These are phyloP conservation scores for Mesocentrotus franciscanus DNA, from an alignment of 53 echinoderm and acorn worm genomes.

Conservation along the genomic window DNA sequence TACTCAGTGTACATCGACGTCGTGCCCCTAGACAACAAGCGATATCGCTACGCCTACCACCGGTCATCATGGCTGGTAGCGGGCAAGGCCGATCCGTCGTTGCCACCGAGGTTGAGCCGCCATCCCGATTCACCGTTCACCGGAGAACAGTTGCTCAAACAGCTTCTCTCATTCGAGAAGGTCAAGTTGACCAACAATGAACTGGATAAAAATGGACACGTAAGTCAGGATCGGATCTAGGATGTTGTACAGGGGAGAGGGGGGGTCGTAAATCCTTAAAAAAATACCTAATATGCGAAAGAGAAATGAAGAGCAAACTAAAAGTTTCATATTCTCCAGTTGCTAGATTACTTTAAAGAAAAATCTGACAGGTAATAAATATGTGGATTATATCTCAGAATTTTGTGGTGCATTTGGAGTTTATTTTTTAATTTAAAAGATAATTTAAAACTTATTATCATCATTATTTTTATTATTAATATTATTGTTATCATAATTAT, in stretches of 20 bases:
- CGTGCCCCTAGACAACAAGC: constrained; percentile 89
- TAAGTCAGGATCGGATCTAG: constrained; percentile 72
- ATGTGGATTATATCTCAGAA: too few species aligned
- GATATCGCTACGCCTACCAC: constrained; percentile 97
- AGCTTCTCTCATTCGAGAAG: constrained; percentile 98
- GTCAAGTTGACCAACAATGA: constrained; percentile 97
- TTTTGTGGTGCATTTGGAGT: too few species aligned
- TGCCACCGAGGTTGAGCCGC: constrained; percentile 79
- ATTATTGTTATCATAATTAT: too few species aligned
- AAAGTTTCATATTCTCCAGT: too few species aligned
- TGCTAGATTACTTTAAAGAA: too few species aligned
- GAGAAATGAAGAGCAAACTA: neutral
- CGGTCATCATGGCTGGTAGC: constrained; percentile 98
- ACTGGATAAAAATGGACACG: constrained; percentile 92
- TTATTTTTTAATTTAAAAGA: too few species aligned
- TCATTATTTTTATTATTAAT: too few species aligned
- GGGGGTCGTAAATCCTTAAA: neutral
- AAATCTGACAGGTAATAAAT: too few species aligned
- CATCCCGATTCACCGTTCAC: constrained; percentile 93
- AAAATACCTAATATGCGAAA: neutral
- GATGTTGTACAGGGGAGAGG: neutral
- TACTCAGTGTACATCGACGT: constrained; percentile 94
- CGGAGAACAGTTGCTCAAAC: constrained; percentile 88
- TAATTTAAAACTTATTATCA: too few species aligned
- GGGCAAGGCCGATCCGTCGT: constrained; percentile 91